Base-by-base conservation (phyloP, 1,140 invertebrate species). In the Thaumatotibia leucotreta region DNA sequence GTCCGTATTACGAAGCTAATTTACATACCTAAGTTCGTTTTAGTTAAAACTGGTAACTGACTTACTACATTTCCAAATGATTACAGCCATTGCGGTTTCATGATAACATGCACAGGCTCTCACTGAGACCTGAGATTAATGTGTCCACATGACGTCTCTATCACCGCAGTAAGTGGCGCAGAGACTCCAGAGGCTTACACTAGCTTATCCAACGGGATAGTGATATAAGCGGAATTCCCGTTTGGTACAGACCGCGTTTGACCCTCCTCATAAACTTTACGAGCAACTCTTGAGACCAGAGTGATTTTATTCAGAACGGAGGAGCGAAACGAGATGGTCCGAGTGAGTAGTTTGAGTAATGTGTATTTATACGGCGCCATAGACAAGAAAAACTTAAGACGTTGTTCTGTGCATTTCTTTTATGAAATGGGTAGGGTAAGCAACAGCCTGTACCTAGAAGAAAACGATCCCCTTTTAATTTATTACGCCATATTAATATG, bases 111-210 rank as follows among this genome's bases (percentile, higher is more conserved):
- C 52, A 58, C n/a, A 31, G 23, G 6, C 23, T 24, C 50, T 27
- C 52, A 8, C n/a, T 24, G 23, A 9, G 52, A 58, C 52, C 52
- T 58, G 52, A 58, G 52, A 58, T 58, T 58, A 58, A 58, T 29
- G 52, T 58, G 52, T 58, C 52, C 52, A 27, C 52, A 27, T 58
- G 52, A 58, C 52, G 52, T 58, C 52, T 58, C 52, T 58, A 58
- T 58, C 52, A 14, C 52, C 52, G 24, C 24, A 58, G 39, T 20
- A 45, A 58, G 52, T 27, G 52, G 23, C 52, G 11, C 23, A 27
- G 52, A 58, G 52, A 31, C 52, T 27, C 24, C 4, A 24, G 11
- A 4, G 52, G 52, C 27, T 58, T 58, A 58, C 52, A 58, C 52
- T 58, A 27, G 52, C 52, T 58, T 58, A 58, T 58, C 52, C 24